These are phyloP conservation scores for Peromyscus leucopus DNA, from an alignment of 2,113 vertebrate species.

Conservation along the genomic window DNA sequence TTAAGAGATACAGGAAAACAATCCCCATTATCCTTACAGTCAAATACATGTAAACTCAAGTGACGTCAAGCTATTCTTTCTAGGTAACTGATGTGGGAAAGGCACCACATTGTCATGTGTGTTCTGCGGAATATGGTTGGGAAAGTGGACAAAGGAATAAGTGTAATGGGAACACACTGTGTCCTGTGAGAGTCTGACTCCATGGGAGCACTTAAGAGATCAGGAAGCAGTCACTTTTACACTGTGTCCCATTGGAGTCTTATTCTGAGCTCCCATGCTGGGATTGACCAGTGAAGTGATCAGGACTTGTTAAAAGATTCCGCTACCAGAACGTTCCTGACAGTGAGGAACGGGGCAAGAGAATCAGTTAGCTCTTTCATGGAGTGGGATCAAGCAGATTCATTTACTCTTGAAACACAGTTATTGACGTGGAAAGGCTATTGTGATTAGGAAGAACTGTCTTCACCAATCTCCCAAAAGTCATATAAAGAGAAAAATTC, in stretches of 20 bases:
- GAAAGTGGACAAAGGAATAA: not conserved
- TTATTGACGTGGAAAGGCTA: not conserved
- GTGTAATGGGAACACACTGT: too few species aligned
- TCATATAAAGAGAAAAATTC: not conserved
- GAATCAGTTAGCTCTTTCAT: not conserved
- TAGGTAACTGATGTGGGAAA: not conserved
- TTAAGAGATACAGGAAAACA: not conserved
- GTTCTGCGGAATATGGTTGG: not conserved
- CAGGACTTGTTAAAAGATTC: not conserved
- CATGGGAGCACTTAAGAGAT: not conserved
- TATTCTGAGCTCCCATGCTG: not conserved
- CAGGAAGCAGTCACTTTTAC: not conserved
- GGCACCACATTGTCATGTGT: not conserved
- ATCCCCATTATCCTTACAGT: not conserved
- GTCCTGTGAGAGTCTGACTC: not conserved
- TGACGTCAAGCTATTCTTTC: not conserved
- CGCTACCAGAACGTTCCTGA: not conserved
- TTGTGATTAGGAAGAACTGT: not conserved
- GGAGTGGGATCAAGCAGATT: not conserved
- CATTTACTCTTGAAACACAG: not conserved
- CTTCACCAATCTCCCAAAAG: not conserved
- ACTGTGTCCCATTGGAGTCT: not conserved
- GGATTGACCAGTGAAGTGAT: not conserved
- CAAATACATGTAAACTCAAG: not conserved
- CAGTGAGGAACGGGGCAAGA: not conserved